Evolutionary conservation across 2,888 invertebrate genomes (phyloP).

Genomic region (Pseudanteris insignis): DNA sequence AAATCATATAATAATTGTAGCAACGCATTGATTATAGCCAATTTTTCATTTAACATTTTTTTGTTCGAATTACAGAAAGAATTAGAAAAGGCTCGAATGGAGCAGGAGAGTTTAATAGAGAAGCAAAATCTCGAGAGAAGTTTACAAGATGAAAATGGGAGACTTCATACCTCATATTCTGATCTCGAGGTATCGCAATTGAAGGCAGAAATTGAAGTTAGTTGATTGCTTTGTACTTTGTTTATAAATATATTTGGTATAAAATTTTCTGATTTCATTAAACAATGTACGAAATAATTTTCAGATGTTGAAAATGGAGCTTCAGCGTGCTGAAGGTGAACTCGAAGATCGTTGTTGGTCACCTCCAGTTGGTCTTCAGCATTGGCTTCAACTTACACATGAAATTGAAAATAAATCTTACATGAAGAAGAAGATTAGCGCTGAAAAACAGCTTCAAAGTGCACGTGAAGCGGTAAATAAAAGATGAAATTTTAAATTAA

Average conservation of each 20-base stretch:
- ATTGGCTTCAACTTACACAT: constrained; percentile 95
- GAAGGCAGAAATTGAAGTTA: constrained; percentile 84
- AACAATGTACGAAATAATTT: constrained; percentile 29
- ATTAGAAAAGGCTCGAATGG: constrained; percentile 83
- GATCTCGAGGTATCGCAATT: constrained; percentile 83
- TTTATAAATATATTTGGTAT: background rate
- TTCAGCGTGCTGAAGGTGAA: constrained; percentile 89
- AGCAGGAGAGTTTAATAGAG: constrained; percentile 85
- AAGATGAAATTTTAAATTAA: no score
- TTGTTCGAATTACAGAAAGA: constrained; percentile 67
- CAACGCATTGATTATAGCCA: no score
- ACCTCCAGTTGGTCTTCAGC: constrained; percentile 87
- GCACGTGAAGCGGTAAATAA: constrained; percentile 90
- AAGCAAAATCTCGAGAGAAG: constrained; percentile 84
- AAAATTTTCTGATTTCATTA: constrained; percentile 1
- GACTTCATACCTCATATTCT: constrained; percentile 79
- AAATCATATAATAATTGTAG: no score
- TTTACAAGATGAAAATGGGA: constrained; percentile 77
- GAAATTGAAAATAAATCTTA: constrained; percentile 93
- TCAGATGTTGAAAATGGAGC: constrained; percentile 80
- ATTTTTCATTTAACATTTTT: constrained; percentile 1
- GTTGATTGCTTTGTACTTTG: no score
- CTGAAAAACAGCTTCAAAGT: constrained; percentile 84
- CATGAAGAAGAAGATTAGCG: constrained; percentile 82
- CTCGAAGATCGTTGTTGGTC: constrained; percentile 90